phyloP scores from a whole-genome alignment of 2,888 invertebrate species.

The Amphiduros pacificus region DNA sequence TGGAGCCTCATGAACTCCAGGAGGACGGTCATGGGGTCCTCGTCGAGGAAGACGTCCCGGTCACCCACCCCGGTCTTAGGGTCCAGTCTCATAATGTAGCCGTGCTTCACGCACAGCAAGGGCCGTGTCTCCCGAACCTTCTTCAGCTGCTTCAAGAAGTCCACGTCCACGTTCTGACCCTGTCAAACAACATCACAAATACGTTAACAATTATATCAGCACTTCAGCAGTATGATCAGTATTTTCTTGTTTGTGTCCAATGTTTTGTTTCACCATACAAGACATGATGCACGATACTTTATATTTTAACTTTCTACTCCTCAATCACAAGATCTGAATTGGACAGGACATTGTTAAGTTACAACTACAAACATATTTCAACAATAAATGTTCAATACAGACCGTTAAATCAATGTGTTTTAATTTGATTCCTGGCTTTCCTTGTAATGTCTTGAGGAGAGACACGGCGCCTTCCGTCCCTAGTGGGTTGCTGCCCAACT shows the following conservation, averaged over 20 bases:
- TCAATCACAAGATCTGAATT: too few species aligned
- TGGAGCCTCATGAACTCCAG: slow-evolving; percentile 18
- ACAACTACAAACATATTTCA: too few species aligned
- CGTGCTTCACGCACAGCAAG: slow-evolving; percentile 27
- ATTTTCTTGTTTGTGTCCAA: too few species aligned
- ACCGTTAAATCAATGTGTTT: slow-evolving; percentile 38
- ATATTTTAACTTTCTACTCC: too few species aligned
- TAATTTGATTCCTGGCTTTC: slow-evolving; percentile 20
- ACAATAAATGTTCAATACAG: too few species aligned
- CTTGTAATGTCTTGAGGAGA: slow-evolving; percentile 14
- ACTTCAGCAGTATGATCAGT: too few species aligned
- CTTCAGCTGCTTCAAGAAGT: slow-evolving; percentile 5
- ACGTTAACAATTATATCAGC: too few species aligned
- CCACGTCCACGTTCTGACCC: slow-evolving; percentile 10
- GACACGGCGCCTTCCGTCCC: slow-evolving; percentile 22
- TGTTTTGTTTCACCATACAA: too few species aligned
- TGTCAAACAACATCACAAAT: too few species aligned
- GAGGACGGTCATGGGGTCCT: slow-evolving; percentile 30
- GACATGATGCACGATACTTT: too few species aligned
- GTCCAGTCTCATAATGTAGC: slow-evolving; percentile 30
- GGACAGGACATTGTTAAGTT: too few species aligned
- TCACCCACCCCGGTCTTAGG: neutral
- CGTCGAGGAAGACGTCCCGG: slow-evolving; percentile 9
- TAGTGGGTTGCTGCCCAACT: slow-evolving; percentile 23
- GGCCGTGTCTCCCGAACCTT: neutral